Percentiles rank a stretch among this genome's conserved stretches.
These are phyloP conservation scores for Knipowitschia caucasica DNA, from an alignment of 2,797 vertebrate genomes.

Conservation along the genomic window DNA sequence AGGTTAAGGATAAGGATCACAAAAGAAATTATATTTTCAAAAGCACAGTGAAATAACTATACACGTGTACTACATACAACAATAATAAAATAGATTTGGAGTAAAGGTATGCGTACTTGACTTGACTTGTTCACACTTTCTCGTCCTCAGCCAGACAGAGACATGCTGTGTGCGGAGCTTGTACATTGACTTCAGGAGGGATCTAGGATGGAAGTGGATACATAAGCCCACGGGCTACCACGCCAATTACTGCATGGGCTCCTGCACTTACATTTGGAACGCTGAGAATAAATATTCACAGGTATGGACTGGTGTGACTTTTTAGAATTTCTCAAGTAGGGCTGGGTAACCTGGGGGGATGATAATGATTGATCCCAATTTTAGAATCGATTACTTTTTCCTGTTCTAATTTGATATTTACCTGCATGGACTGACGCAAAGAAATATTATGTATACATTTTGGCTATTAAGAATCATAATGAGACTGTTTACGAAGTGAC, in stretches of 20 bases:
- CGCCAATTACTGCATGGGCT: constrained; percentile 91
- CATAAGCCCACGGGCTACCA: constrained; percentile 86
- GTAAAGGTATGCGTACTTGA: neutral
- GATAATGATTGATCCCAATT: no score
- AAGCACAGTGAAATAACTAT: neutral
- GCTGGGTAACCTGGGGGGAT: no score
- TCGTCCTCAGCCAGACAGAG: constrained; percentile 60
- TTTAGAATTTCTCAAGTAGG: no score
- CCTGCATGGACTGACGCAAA: no score
- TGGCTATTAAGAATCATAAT: no score
- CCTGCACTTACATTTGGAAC: constrained; percentile 91
- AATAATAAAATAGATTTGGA: neutral
- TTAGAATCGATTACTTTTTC: no score
- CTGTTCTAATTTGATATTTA: no score
- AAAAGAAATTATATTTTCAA: no score
- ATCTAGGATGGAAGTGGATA: constrained; percentile 95
- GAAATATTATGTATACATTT: no score
- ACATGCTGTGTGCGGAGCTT: constrained; percentile 85
- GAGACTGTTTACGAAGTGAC: no score
- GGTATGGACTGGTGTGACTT: constrained; percentile 60
- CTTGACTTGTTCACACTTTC: neutral
- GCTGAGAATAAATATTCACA: constrained; percentile 89
- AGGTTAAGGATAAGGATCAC: no score
- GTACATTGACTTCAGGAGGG: constrained; percentile 91
- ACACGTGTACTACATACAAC: neutral